These are phyloP conservation scores for Vipera latastei DNA, from an alignment of 2,797 vertebrate genomes.

Conservation along the genomic window DNA sequence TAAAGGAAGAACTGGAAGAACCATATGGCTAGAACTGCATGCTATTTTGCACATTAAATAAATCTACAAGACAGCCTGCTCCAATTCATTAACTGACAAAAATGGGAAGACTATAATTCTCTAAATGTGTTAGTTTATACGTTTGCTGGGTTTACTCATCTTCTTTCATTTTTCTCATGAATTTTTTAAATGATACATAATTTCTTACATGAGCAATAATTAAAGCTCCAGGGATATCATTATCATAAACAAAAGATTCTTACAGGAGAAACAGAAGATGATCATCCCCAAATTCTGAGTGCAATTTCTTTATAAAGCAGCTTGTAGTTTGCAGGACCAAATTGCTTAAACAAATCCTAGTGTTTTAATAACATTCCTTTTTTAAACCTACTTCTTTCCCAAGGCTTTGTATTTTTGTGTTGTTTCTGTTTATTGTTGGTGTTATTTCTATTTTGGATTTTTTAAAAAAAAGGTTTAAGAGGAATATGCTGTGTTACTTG, in stretches of 20 bases:
- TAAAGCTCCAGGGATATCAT: constrained; percentile 37
- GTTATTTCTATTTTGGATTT: background rate
- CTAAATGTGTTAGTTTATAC: constrained; percentile 19
- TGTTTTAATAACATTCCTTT: background rate
- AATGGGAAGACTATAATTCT: constrained; percentile 34
- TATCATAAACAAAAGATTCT: constrained; percentile 18
- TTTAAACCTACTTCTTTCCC: background rate
- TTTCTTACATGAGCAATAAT: constrained; percentile 44
- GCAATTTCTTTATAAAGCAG: constrained; percentile 29
- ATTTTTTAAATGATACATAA: constrained; percentile 36
- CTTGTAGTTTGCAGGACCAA: background rate
- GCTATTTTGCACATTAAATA: background rate
- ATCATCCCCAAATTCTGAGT: background rate
- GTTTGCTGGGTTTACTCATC: constrained; percentile 30
- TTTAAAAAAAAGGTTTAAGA: background rate
- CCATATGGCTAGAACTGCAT: background rate
- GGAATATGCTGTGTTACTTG: background rate
- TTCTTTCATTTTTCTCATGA: constrained; percentile 43
- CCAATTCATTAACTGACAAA: constrained; percentile 14
- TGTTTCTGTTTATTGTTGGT: background rate
- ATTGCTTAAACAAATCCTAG: constrained; percentile 13
- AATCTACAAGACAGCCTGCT: background rate
- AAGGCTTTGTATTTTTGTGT: background rate
- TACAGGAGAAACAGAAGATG: background rate
- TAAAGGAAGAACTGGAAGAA: background rate